These are phyloP conservation scores for Drosophila kohkoa DNA, from an alignment of 1,140 invertebrate genomes.

Conservation along the genomic window DNA sequence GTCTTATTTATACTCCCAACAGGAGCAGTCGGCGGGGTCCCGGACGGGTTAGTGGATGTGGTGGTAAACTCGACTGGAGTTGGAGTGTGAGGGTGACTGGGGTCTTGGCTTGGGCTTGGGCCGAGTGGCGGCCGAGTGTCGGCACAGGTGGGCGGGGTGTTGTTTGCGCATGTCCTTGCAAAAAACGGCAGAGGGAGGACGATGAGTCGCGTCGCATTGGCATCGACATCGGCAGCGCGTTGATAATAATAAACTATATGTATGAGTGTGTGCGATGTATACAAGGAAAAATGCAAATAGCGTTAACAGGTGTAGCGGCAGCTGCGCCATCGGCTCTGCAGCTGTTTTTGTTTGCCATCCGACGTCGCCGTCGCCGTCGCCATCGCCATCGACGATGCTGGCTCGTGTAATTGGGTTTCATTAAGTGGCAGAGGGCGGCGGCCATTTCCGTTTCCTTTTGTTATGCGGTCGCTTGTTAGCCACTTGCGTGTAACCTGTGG, in stretches of 20 bases:
- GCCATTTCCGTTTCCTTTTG: conserved; percentile 50
- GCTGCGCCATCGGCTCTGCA: conserved; percentile 61
- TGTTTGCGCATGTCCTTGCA: conserved; percentile 78
- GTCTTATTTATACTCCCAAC: conserved; percentile 66
- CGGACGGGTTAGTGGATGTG: conserved; percentile 28
- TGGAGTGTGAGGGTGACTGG: neutral
- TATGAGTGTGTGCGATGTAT: neutral
- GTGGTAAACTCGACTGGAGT: too few relatives aligned
- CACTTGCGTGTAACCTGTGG: neutral
- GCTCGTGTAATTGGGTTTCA: conserved; percentile 72
- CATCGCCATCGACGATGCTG: conserved; percentile 19
- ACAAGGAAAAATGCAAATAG: conserved; percentile 71
- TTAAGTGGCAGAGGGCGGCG: conserved; percentile 48
- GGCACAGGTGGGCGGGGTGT: conserved; percentile 40
- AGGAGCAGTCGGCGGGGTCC: conserved; percentile 1
- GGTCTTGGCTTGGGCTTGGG: neutral
- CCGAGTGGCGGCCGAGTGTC: conserved; percentile 29
- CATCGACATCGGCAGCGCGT: neutral
- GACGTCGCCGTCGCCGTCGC: neutral
- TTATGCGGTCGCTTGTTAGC: conserved; percentile 59
- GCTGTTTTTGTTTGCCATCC: conserved; percentile 73
- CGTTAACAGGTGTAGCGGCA: conserved; percentile 67
- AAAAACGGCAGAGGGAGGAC: neutral
- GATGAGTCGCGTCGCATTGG: neutral
- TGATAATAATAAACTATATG: conserved; percentile 51